These are phyloP conservation scores for Oncorhynchus tshawytscha DNA, from an alignment of 2,113 vertebrate species.

Conservation along the genomic window DNA sequence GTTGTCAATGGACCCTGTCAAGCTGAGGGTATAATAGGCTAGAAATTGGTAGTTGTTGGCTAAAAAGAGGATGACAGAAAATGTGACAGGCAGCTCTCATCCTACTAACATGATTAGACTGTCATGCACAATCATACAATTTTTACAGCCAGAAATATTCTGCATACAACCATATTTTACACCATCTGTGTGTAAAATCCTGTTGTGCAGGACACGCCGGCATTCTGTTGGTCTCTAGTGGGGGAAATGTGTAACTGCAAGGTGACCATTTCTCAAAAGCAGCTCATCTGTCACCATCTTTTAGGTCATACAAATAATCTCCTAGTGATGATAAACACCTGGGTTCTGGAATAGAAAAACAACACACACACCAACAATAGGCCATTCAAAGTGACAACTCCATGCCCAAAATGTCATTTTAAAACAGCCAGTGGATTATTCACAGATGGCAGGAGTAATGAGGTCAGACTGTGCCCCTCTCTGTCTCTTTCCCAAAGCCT, in stretches of 20 bases:
- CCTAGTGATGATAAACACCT: constrained; percentile 14
- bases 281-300: constrained; percentile 16
- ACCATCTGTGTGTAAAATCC: neutral
- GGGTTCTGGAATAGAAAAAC: neutral
- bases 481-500: neutral
- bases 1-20: neutral
- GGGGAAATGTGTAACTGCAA: constrained; percentile 20
- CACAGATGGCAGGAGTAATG: constrained; percentile 17
- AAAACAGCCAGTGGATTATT: constrained; percentile 14
- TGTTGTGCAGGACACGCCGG: neutral
- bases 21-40: neutral
- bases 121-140: neutral
- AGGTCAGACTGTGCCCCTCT: constrained; percentile 3
- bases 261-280: constrained; percentile 36
- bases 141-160: too few species aligned
- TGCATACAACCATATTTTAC: neutral
- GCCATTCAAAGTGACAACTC: neutral
- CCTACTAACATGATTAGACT: neutral
- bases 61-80: neutral
- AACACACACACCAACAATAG: neutral
- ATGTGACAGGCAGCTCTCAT: neutral
- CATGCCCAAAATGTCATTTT: constrained; percentile 9
- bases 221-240: constrained; percentile 25
- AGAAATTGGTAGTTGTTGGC: neutral
- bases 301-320: neutral